These are phyloP conservation scores for Portunus trituberculatus DNA, from an alignment of 1,140 invertebrate genomes.

Conservation along the genomic window DNA sequence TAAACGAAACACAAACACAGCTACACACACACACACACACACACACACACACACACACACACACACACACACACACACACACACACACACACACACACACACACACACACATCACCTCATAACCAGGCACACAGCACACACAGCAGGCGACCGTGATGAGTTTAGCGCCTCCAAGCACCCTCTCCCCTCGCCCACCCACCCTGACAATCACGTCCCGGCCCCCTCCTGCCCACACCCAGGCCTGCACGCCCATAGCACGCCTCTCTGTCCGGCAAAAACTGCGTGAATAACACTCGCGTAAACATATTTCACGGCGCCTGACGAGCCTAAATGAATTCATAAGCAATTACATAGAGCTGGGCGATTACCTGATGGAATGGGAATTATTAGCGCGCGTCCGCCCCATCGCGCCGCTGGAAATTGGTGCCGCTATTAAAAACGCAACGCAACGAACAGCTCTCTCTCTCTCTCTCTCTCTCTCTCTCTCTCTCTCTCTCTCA, in stretches of 20 bases:
- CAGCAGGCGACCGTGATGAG: neutral
- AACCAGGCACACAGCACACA: slow-evolving; percentile 29
- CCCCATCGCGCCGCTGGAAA: neutral
- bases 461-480: slow-evolving; percentile 2
- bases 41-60: neutral
- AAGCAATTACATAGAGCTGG: neutral
- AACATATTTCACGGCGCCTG: slow-evolving; percentile 22
- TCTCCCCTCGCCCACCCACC: neutral
- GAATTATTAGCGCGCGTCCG: neutral
- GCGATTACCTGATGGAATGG: neutral
- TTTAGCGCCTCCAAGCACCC: neutral
- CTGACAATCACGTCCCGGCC: neutral
- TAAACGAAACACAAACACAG: neutral
- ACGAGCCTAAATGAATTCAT: slow-evolving; percentile 13
- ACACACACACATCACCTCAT: neutral
- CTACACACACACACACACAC: neutral
- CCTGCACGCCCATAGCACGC: neutral
- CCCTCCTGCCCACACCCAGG: neutral
- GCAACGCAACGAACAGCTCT: neutral
- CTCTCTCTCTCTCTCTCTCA: neutral
- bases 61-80: no score
- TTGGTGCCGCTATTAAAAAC: neutral
- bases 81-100: neutral
- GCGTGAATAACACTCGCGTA: neutral
- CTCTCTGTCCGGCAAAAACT: neutral